Percentiles rank a stretch among this genome's conserved stretches.
These are phyloP conservation scores for Periphyllus acericola DNA, from an alignment of 2,888 invertebrate species.

Conservation along the genomic window DNA sequence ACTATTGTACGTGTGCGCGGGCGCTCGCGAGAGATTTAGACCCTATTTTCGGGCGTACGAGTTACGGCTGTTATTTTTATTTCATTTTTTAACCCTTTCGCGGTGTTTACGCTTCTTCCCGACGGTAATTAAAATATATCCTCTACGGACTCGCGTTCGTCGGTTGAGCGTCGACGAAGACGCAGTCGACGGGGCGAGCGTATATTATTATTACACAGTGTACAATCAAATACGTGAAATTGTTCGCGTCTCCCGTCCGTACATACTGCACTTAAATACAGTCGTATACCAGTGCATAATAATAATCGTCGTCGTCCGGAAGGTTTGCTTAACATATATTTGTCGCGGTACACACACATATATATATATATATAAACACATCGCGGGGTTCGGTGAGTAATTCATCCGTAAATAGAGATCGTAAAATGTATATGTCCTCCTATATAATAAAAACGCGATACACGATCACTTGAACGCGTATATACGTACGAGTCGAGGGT, in stretches of 20 bases:
- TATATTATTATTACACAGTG: background rate
- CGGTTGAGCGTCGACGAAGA: background rate
- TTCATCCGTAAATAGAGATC: background rate
- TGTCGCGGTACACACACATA: background rate
- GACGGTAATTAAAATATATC: conserved; percentile 6
- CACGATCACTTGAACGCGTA: background rate
- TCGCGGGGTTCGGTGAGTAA: background rate
- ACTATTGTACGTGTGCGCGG: too few relatives aligned
- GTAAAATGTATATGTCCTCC: conserved; percentile 21
- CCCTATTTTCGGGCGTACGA: too few relatives aligned
- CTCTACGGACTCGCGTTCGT: background rate
- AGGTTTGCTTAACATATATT: background rate
- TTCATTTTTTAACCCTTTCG: too few relatives aligned
- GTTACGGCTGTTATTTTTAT: too few relatives aligned
- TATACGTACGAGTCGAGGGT: background rate
- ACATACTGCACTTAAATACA: too few relatives aligned
- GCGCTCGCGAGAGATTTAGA: too few relatives aligned
- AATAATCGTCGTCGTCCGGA: background rate
- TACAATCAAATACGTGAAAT: background rate
- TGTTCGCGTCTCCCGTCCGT: background rate
- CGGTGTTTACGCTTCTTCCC: too few relatives aligned
- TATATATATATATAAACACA: too few relatives aligned
- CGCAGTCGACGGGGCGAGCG: background rate
- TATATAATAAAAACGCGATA: background rate
- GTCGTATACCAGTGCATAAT: too few relatives aligned